Base-by-base conservation (phyloP, 1,140 invertebrate genomes). In the Panulirus ornatus region DNA sequence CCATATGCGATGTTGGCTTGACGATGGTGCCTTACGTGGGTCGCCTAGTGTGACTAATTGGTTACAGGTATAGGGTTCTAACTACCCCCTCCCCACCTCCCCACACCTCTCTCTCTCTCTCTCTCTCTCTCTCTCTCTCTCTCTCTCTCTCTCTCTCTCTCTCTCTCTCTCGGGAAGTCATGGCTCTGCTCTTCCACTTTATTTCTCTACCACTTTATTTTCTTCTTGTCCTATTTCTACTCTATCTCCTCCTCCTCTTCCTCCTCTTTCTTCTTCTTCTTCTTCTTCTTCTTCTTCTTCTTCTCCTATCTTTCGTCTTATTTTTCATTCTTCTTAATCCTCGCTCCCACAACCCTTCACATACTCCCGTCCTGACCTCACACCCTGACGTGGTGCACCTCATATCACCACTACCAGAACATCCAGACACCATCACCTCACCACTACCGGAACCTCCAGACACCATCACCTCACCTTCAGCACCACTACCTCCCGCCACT, bases 31-130 rank as follows among this genome's bases (percentile, higher is more conserved):
- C n/a, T n/a, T n/a, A n/a, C n/a, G n/a, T n/a, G n/a, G n/a, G n/a
- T n/a, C 30, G 76, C 47, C 76, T 34, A 30, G 36, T 78, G 76
- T 79, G 42, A 47, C 76, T 79, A 79, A 79, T 79, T 79, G 76
- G 22, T 51, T 51, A 14, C 76, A 30, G 22, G 11, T 1, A 14
- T 22, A 79, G n/a, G 34, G 6, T n/a, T 42, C 51, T 54, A 51
- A 40, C 40, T 79, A 44, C 1, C 38, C 2, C 1, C 2, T 22
- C 63, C 70, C 27, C 70, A 6, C 2, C 70, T 73, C 70, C 27
- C 30, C 2, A 0, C n/a, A 2, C 27, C 38, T 27, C 38, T n/a
- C 19, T 30, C 75, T 78, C 75, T 42, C 42, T 11, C 11, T 30
- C 42, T 42, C 6, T 30, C 42, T 42, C 76, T 42, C 0, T 42